A percentile compares a stretch with the other conserved stretches of the same genome.
phyloP scores from a whole-genome alignment of 2,113 vertebrate genomes.

The Leptodactylus fuscus region DNA sequence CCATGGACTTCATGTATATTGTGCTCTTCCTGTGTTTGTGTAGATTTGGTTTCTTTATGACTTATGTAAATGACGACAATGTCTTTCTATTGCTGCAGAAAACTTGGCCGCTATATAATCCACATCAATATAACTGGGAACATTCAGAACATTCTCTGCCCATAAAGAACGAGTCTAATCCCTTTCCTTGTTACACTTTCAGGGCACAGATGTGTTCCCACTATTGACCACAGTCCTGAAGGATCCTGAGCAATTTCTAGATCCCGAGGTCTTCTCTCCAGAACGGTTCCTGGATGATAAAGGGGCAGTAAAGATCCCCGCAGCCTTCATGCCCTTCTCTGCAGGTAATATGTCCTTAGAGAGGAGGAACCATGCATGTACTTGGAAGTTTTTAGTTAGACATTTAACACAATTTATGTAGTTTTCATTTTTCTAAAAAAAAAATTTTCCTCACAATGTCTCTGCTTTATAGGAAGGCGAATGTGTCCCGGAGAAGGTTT shows the following conservation, averaged over 20 bases:
- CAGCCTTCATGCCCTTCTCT: constrained; percentile 68
- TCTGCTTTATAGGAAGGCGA: constrained; percentile 72
- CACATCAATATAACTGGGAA: too few relatives aligned
- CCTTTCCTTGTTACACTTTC: not conserved
- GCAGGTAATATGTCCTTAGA: constrained; percentile 61
- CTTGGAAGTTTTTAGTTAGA: too few relatives aligned
- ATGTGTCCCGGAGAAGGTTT: constrained; percentile 75
- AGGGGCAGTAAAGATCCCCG: constrained; percentile 66
- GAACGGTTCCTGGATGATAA: constrained; percentile 67
- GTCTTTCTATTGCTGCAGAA: not conserved
- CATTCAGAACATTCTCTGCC: too few relatives aligned
- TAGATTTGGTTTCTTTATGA: too few relatives aligned
- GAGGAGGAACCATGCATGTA: not conserved
- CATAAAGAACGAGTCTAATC: too few relatives aligned
- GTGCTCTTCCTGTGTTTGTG: too few relatives aligned
- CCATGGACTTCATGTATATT: too few relatives aligned
- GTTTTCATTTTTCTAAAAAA: too few relatives aligned
- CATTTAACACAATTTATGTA: too few relatives aligned
- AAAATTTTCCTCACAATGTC: too few relatives aligned
- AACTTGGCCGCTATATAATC: too few relatives aligned
- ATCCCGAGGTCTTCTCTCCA: constrained; percentile 66
- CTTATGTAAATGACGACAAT: not conserved
- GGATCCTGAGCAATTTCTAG: constrained; percentile 62
- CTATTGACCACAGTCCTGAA: constrained; percentile 67
- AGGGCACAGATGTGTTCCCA: constrained; percentile 67